Evolutionary conservation across 2,113 vertebrate genomes (phyloP).

Genomic region (Nematolebias whitei): DNA sequence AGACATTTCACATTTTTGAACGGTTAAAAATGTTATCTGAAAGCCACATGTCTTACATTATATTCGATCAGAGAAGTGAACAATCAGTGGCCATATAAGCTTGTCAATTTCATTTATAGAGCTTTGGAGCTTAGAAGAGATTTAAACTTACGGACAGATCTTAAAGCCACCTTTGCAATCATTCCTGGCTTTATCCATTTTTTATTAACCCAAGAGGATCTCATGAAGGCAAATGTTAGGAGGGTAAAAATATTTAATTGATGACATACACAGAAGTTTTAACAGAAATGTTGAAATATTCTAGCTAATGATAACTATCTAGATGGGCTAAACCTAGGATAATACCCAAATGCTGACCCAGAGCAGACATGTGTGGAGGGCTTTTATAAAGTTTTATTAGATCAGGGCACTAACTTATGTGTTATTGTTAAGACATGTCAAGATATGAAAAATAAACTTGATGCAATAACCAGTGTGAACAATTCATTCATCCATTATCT

Average conservation of each 20-base stretch:
- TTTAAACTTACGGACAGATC: background rate
- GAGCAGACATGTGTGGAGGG: too few species aligned
- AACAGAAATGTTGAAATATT: too few species aligned
- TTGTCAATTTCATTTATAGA: constrained; percentile 3
- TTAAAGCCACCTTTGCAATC: background rate
- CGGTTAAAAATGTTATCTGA: constrained; percentile 15
- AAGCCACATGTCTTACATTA: background rate
- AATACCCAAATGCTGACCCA: too few species aligned
- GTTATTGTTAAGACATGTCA: too few species aligned
- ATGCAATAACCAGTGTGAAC: too few species aligned
- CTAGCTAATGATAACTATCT: too few species aligned
- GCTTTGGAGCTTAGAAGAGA: background rate
- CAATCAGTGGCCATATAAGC: constrained; percentile 12
- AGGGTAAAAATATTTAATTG: background rate
- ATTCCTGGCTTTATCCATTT: background rate
- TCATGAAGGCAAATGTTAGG: background rate
- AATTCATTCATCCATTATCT: too few species aligned
- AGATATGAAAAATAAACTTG: too few species aligned
- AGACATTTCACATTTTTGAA: background rate
- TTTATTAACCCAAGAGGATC: background rate
- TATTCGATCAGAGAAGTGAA: background rate
- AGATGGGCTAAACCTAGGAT: too few species aligned
- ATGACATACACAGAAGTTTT: background rate
- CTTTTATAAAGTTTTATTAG: too few species aligned
- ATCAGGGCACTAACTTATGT: too few species aligned